phyloP scores from a whole-genome alignment of 2,113 vertebrate genomes.

The Helogale parvula region DNA sequence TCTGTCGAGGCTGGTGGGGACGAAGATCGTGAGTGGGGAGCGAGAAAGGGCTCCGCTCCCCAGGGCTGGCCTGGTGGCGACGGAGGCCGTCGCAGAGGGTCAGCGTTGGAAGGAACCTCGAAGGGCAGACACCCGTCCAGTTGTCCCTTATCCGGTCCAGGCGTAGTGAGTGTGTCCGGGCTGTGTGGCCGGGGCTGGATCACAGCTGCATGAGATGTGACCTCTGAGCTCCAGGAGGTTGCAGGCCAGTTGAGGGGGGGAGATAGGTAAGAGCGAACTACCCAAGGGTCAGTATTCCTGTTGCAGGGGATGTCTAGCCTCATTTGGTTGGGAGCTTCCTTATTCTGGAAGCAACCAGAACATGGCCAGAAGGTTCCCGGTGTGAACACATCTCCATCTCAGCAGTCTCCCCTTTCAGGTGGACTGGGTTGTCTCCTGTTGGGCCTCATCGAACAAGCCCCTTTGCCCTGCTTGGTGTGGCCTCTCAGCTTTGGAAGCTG shows the following conservation, averaged over 20 bases:
- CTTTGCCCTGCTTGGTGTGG: background rate
- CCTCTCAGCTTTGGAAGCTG: background rate
- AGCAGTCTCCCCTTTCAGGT: background rate
- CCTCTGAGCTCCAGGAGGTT: background rate
- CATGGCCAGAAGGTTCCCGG: background rate
- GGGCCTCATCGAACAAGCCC: background rate
- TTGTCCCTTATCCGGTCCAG: background rate
- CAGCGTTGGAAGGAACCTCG: background rate
- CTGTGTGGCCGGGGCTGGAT: background rate
- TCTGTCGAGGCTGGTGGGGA: background rate
- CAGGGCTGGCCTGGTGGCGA: accelerated
- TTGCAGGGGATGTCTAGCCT: background rate
- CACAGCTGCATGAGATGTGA: background rate
- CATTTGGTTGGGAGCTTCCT: background rate
- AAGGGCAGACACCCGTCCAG: accelerated
- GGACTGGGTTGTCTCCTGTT: background rate
- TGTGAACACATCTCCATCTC: background rate
- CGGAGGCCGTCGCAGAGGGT: background rate
- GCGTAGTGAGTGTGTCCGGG: background rate
- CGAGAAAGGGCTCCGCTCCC: background rate
- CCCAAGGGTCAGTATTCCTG: background rate
- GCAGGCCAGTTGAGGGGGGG: background rate
- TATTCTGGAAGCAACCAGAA: background rate
- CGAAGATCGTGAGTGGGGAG: background rate
- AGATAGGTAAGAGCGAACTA: background rate